A percentile compares a stretch with the other conserved stretches of the same genome.
These are phyloP conservation scores for Cantharis flavilabris DNA, from an alignment of 2,888 invertebrate genomes.

Conservation along the genomic window DNA sequence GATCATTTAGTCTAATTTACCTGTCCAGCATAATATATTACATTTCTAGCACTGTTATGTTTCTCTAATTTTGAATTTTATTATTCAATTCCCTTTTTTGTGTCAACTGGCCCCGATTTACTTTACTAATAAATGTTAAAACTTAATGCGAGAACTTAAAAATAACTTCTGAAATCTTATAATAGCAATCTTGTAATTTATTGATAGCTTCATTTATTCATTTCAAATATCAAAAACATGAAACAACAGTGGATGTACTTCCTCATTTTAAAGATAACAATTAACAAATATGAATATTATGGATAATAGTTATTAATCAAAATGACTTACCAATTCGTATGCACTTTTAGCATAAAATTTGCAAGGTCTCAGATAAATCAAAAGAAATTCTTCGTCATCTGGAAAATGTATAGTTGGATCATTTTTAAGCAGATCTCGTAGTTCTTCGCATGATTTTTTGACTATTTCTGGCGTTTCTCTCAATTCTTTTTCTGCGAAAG, in stretches of 20 bases:
- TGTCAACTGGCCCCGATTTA: too few species aligned
- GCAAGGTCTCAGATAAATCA: slow-evolving; percentile 80
- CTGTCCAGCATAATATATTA: too few species aligned
- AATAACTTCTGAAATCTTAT: too few species aligned
- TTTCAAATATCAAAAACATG: too few species aligned
- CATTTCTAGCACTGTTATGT: too few species aligned
- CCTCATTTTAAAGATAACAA: neutral
- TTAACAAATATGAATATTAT: neutral
- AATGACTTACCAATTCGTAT: slow-evolving; percentile 68
- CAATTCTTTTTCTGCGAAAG: slow-evolving; percentile 66
- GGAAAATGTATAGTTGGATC: slow-evolving; percentile 69
- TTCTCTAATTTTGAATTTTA: too few species aligned
- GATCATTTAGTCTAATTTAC: too few species aligned
- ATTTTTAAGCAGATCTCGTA: slow-evolving; percentile 66
- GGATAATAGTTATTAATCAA: neutral
- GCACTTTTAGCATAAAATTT: slow-evolving; percentile 86
- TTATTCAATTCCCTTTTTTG: too few species aligned
- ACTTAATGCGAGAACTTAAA: too few species aligned
- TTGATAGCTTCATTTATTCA: too few species aligned
- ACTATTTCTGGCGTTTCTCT: slow-evolving; percentile 74
- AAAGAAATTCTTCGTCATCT: slow-evolving; percentile 77
- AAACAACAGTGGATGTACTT: neutral
- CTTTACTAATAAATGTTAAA: too few species aligned
- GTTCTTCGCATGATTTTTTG: slow-evolving; percentile 62
- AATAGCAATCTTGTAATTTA: too few species aligned